Base-by-base conservation (phyloP, 2,113 vertebrate genomes). In the Sminthopsis crassicaudata region DNA sequence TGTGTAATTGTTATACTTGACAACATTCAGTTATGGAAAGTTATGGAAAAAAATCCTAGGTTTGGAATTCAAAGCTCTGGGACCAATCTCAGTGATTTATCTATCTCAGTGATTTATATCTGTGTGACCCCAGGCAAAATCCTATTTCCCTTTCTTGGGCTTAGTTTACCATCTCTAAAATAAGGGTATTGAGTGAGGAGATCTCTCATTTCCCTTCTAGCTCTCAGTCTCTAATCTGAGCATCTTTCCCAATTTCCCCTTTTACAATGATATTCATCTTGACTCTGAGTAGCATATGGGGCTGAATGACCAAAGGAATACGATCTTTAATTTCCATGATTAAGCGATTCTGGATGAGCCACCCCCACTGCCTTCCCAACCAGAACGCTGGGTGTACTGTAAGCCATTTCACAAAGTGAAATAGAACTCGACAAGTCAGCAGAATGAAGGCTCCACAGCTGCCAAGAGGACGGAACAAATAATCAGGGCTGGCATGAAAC, bases 381-480 rank as follows among this genome's bases (percentile, higher is more conserved):
- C 48, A 46, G 16, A 14, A 48, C 42, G 42, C 0, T 84, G 42
- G 0, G 0, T 0, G 54, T 2, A 2, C 52, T 1, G 4, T 48
- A 48, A 91, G 57, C n/a, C 8, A 0, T 9, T 60, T 22, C 27
- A 48, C 55, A 10, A 12, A 52, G 53, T 3, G 89, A 53, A 23
- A 4, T 9, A 11, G 55, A 57, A 30, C 26, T 19, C 30, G n/a
- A 26, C 6, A 46, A 24, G 6, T 46, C 67, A 1, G 36, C 8
- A 3, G 55, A 54, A 92, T 27, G 23, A 46, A 25, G 8, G 46
- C 51, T 19, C 8, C 0, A 0, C 0, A 30, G 89, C 92, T 27
- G 27, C 14, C 94, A 51, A 4, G 50, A 8, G 3, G 0, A 36
- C 4, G 6, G 42, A 8, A 9, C 8, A 0, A 9, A 27, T 53